Evolutionary conservation across 2,888 invertebrate species (phyloP).

Genomic region (Sussaba pulchella): DNA sequence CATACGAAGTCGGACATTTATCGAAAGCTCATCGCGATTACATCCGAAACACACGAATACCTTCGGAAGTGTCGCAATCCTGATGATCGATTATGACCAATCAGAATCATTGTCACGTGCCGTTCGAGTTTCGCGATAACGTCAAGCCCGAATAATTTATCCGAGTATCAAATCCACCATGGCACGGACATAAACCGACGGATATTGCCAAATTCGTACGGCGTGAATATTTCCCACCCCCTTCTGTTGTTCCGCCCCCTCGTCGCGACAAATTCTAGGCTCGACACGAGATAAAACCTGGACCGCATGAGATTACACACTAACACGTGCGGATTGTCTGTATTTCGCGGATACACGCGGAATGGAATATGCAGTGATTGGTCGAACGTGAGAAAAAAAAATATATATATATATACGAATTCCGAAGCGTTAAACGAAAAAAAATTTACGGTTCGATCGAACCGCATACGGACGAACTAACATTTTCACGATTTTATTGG

Average conservation of each 20-base stretch:
- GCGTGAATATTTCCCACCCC: constrained; percentile 74
- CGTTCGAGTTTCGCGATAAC: constrained; percentile 64
- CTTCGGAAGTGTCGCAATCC: constrained; percentile 32
- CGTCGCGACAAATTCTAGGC: constrained; percentile 28
- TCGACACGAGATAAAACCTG: constrained; percentile 51
- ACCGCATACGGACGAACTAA: constrained; percentile 8
- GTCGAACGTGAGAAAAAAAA: constrained; percentile 20
- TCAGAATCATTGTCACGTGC: constrained; percentile 68
- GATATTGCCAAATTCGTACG: constrained; percentile 78
- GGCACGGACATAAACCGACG: constrained; percentile 71
- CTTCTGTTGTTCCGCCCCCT: neutral
- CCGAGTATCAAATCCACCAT: constrained; percentile 69
- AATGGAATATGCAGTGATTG: constrained; percentile 42
- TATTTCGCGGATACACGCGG: neutral
- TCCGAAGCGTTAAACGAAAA: constrained; percentile 38
- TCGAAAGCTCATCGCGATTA: neutral
- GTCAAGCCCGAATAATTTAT: constrained; percentile 68
- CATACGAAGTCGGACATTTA: no score
- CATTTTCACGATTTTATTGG: constrained; percentile 33
- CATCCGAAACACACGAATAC: neutral
- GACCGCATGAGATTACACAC: constrained; percentile 48
- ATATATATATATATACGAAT: no score
- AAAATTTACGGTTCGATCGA: constrained; percentile 14
- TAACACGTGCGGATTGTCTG: constrained; percentile 19
- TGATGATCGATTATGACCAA: constrained; percentile 67